Evolutionary conservation across 2,888 invertebrate genomes (phyloP).

Genomic region (Entomobrya proxima): DNA sequence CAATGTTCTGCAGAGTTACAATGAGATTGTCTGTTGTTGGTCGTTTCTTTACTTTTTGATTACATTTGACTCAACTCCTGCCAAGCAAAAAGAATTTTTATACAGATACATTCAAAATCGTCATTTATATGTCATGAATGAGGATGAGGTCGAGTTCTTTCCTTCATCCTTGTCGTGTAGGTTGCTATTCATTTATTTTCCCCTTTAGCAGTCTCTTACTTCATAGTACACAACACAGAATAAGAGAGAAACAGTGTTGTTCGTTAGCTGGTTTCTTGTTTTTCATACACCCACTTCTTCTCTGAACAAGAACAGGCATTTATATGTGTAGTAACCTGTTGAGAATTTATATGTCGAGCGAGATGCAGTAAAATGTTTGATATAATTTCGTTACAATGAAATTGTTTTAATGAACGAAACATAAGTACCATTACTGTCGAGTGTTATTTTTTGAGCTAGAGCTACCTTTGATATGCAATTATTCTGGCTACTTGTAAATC

Average conservation of each 20-base stretch:
- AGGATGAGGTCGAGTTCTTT: constrained; percentile 47
- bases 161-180: constrained; percentile 1
- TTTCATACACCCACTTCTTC: no score
- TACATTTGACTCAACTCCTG: constrained; percentile 8
- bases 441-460: not conserved
- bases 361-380: not conserved
- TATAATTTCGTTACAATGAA: not conserved
- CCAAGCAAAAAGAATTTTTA: constrained; percentile 12
- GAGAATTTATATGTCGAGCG: no score
- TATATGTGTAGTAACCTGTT: no score
- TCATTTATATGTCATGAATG: constrained; percentile 31
- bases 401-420: not conserved
- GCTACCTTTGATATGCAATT: not conserved
- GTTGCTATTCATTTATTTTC: not conserved
- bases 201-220: not conserved
- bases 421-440: not conserved
- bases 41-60: constrained; percentile 15
- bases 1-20: constrained; percentile 33
- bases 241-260: no score
- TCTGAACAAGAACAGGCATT: no score
- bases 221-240: not conserved
- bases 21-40: constrained; percentile 40
- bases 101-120: not conserved
- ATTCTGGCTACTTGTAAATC: not conserved
- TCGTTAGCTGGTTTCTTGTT: no score